Evolutionary conservation across 1,140 invertebrate species (phyloP), one percentile per base, ranked within the genome.

Genomic region (Sycophaga agraensis): DNA sequence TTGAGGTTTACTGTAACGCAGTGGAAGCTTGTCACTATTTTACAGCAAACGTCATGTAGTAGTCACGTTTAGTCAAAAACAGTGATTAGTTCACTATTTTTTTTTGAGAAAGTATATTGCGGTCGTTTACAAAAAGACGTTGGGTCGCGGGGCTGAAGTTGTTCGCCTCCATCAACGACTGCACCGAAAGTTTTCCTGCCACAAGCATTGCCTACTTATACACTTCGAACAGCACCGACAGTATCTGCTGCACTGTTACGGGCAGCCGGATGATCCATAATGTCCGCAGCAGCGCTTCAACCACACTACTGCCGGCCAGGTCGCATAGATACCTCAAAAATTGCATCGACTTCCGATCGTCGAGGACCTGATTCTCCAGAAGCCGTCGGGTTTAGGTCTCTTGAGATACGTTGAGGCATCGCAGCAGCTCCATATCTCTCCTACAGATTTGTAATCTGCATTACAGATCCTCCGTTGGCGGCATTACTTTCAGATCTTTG

Each of bases 271-370:
- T 39, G 0, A 65, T 26, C 65, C 66, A 68, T 7, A 70, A 19
- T 2, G 55, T 66, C 45, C 59, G 39, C 0, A 70, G 14, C 7
- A 70, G 12, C 1, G 37, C 26, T 4, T 68, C 63, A 5, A 35
- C 7, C 3, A 62, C 19, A 1, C 9, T 28, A 11, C 11, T 24
- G 2, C 60, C 63, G 0, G 63, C 66, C 3, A 71, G 57, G 9
- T 59, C 49, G 16, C 59, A 34, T 12, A 72, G 37, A 39, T 72
- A 54, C 5, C 65, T 58, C 3, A 73, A 63, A 37, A 72, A 70
- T 34, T 72, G 70, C 14, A 71, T 70, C 16, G 71, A 71, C 42
- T 72, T 76, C 2, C 71, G 35, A 28, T 68, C 67, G 34, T 65
- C 71, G 0, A 77, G 57, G 45, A 72, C 68, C 42, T 75, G 71